These are phyloP conservation scores for Phortica variegata DNA, from an alignment of 1,140 invertebrate genomes.

Conservation along the genomic window DNA sequence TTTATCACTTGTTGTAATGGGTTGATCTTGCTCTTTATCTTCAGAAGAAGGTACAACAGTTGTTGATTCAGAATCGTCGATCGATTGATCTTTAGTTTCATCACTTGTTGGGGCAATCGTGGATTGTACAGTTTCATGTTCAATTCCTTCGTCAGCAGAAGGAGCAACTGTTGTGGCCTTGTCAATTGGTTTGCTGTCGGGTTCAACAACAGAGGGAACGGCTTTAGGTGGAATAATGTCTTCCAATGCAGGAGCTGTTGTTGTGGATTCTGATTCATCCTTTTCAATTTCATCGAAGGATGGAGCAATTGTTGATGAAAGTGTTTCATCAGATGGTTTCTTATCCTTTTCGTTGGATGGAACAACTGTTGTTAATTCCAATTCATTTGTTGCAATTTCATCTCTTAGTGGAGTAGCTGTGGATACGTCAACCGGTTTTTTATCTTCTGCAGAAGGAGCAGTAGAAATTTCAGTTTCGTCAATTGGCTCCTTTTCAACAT, in stretches of 20 bases:
- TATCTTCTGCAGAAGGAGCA: conserved; percentile 3
- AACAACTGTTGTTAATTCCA: conserved; percentile 5
- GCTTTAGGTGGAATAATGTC: not conserved
- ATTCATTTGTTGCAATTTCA: conserved; percentile 7
- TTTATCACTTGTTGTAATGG: too few relatives aligned
- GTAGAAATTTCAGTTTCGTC: too few relatives aligned
- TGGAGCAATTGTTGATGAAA: conserved; percentile 5
- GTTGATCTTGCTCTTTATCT: conserved; percentile 1
- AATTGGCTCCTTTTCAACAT: not conserved
- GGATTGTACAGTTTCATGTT: conserved; percentile 8
- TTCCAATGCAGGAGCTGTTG: conserved; percentile 4
- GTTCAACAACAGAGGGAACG: too few relatives aligned
- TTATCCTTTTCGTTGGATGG: conserved; percentile 13
- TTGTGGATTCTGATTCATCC: not conserved
- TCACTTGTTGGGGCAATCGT: not conserved
- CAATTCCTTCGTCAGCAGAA: conserved; percentile 5
- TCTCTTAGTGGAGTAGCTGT: conserved; percentile 4
- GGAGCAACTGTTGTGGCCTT: conserved; percentile 11
- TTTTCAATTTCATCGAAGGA: conserved; percentile 5
- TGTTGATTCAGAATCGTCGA: conserved; percentile 8
- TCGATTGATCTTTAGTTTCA: conserved; percentile 1
- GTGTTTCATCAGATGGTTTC: conserved; percentile 14
- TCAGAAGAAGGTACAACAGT: not conserved
- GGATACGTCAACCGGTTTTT: not conserved
- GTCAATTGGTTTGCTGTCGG: not conserved